These are phyloP conservation scores for Dromaius novaehollandiae DNA, from an alignment of 2,113 vertebrate species.

Conservation along the genomic window DNA sequence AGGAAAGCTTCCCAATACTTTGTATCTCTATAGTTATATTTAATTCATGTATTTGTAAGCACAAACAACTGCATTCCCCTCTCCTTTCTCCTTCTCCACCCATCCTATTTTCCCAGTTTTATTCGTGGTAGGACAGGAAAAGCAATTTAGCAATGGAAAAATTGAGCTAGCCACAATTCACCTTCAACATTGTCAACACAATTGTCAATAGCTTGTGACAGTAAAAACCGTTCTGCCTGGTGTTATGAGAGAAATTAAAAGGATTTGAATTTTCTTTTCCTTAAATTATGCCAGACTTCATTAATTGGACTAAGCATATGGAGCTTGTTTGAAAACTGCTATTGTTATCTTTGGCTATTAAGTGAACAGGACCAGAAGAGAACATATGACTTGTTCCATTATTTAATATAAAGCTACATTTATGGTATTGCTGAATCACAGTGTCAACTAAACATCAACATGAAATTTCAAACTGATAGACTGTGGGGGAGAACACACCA, in stretches of 20 bases:
- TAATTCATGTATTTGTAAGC: conserved; percentile 18
- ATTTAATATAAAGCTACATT: neutral
- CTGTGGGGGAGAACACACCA: neutral
- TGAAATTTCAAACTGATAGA: conserved; percentile 15
- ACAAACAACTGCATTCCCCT: neutral
- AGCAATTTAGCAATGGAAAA: neutral
- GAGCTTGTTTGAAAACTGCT: conserved; percentile 21
- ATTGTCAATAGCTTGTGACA: neutral
- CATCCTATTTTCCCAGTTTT: neutral
- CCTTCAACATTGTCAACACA: neutral
- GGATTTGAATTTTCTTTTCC: neutral
- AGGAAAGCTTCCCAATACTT: neutral
- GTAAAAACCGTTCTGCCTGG: conserved; percentile 2
- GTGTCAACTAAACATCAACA: neutral
- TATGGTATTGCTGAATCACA: neutral
- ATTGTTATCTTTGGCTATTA: neutral
- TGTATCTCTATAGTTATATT: neutral
- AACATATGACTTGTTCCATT: neutral
- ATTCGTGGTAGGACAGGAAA: conserved; percentile 22
- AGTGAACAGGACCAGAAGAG: neutral
- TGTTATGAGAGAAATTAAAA: conserved; percentile 13
- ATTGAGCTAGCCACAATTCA: neutral
- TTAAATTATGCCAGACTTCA: neutral
- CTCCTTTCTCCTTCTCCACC: neutral
- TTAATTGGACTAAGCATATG: neutral